Conservation (phyloP, 2,888 invertebrate genomes). For the Papilio protenor region DNA sequence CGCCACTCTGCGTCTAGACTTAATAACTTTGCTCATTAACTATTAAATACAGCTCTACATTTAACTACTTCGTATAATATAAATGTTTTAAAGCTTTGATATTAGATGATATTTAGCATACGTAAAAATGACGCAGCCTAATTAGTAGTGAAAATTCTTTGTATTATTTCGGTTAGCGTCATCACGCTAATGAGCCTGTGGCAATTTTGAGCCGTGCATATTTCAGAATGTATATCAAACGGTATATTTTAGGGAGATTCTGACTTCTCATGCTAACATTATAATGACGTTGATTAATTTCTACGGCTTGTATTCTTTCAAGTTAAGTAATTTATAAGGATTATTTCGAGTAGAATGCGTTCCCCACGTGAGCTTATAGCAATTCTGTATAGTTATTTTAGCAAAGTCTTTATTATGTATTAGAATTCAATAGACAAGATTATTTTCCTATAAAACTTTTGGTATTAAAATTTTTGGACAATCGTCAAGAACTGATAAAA, state of each 20-base stretch:
- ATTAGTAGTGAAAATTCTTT: conserved; percentile 31
- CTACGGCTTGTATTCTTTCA: neutral
- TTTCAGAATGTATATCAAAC: conserved; percentile 15
- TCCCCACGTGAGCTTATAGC: neutral
- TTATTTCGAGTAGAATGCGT: neutral
- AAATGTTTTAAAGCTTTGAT: conserved; percentile 2
- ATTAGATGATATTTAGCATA: conserved; percentile 10
- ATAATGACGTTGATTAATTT: neutral
- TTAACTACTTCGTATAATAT: neutral
- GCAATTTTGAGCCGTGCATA: conserved; percentile 18
- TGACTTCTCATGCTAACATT: conserved; percentile 15
- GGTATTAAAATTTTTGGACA: neutral
- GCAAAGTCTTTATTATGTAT: neutral
- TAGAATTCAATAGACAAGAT: neutral
- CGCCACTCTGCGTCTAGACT: conserved; percentile 36
- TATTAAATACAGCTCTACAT: conserved; percentile 13
- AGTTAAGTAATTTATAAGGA: neutral
- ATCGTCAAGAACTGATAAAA: neutral
- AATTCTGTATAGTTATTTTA: neutral
- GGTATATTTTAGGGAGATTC: conserved; percentile 3
- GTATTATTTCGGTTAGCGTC: conserved; percentile 32
- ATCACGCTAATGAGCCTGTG: conserved; percentile 33
- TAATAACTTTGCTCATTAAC: conserved; percentile 33
- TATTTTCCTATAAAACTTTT: neutral
- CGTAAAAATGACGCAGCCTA: conserved; percentile 30